These are phyloP conservation scores for Entomyzon cyanotis DNA, from an alignment of 2,113 vertebrate genomes.

Conservation along the genomic window DNA sequence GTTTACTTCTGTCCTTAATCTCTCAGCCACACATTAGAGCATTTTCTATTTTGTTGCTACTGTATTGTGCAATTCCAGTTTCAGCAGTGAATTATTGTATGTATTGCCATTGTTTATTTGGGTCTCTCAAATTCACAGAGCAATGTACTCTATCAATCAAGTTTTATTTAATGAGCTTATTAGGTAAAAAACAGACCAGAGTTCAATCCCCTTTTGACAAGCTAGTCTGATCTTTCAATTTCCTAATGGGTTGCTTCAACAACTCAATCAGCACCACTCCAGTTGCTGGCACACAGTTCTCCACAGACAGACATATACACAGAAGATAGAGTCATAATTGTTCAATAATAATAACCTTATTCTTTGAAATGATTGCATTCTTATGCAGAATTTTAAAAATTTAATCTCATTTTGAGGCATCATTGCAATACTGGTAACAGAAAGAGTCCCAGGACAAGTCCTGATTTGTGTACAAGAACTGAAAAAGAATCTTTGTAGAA, in stretches of 20 bases:
- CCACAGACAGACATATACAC: neutral
- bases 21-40: neutral
- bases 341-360: too few species aligned
- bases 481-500: neutral
- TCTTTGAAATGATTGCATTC: neutral
- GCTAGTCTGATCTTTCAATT: neutral
- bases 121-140: neutral
- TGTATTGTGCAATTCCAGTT: neutral
- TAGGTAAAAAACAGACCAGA: neutral
- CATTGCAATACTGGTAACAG: neutral
- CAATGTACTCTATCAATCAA: neutral
- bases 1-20: neutral
- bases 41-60: neutral
- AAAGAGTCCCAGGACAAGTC: neutral
- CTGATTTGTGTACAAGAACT: neutral
- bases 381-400: accelerated
- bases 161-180: neutral
- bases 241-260: neutral
- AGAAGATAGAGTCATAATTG: neutral
- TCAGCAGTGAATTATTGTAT: neutral
- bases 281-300: neutral
- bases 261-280: neutral
- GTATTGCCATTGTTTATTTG: neutral
- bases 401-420: neutral
- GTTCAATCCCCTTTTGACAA: neutral